A percentile compares a stretch with the other conserved stretches of the same genome.
Evolutionary conservation across 2,888 invertebrate species (phyloP).

Genomic region (Cantharis rustica): DNA sequence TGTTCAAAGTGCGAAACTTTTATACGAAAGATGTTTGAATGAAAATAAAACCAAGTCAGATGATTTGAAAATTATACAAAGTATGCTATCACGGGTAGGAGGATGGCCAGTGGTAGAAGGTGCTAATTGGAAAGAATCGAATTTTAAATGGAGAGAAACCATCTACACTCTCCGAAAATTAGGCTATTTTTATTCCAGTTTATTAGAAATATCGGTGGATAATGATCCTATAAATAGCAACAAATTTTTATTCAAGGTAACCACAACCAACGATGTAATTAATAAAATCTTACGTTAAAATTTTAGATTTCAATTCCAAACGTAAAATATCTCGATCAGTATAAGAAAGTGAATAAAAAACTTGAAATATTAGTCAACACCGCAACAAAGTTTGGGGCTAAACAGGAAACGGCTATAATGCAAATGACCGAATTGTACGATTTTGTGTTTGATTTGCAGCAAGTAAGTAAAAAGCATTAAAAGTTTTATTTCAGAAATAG

Average conservation of each 20-base stretch:
- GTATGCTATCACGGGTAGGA: slow-evolving; percentile 4
- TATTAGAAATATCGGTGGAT: slow-evolving; percentile 12
- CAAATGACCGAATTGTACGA: slow-evolving; percentile 38
- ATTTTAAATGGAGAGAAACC: slow-evolving; percentile 11
- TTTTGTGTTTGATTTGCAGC: slow-evolving; percentile 38
- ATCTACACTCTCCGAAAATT: slow-evolving; percentile 6
- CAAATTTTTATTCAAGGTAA: slow-evolving; percentile 20
- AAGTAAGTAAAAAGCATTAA: slow-evolving; percentile 27
- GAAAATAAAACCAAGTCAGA: slow-evolving; percentile 44
- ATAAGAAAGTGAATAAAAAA: slow-evolving; percentile 16
- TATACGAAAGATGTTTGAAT: slow-evolving; percentile 49
- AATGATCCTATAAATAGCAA: slow-evolving; percentile 13
- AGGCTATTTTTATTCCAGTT: slow-evolving; percentile 19
- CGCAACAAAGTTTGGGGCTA: slow-evolving; percentile 37
- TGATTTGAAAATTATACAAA: slow-evolving; percentile 39
- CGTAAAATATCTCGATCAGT: neutral
- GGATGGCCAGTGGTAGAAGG: slow-evolving; percentile 26
- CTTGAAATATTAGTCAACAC: slow-evolving; percentile 38
- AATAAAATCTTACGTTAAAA: neutral
- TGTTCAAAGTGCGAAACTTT: slow-evolving; percentile 34
- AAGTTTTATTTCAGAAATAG: neutral
- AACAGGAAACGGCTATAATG: slow-evolving; percentile 23
- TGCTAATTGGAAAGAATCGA: slow-evolving; percentile 8
- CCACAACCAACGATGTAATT: neutral
- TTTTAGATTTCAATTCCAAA: neutral